Percentiles rank a stretch among this genome's conserved stretches.
phyloP scores from a whole-genome alignment of 2,888 invertebrate genomes.

The Neelides folsomi region DNA sequence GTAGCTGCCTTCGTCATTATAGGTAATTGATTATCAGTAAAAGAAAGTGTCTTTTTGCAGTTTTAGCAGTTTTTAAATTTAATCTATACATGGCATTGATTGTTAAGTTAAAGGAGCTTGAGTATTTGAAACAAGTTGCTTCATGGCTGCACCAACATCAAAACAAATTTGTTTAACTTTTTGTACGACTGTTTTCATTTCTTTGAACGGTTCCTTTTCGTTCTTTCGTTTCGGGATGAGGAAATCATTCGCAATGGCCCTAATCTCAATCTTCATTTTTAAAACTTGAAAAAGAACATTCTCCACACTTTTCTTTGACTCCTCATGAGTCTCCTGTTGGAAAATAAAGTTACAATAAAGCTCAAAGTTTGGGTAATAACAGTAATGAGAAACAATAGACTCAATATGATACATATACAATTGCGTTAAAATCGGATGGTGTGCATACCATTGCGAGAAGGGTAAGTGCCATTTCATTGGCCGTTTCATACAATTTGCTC shows the following conservation, averaged over 20 bases:
- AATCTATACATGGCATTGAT: too few species aligned
- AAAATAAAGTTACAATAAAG: neutral
- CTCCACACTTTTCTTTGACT: constrained; percentile 16
- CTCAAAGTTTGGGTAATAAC: too few species aligned
- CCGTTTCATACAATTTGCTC: constrained; percentile 23
- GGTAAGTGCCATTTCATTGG: constrained; percentile 19
- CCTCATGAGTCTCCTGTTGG: constrained; percentile 5
- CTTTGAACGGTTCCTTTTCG: neutral
- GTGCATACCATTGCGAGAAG: constrained; percentile 15
- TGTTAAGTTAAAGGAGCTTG: too few species aligned
- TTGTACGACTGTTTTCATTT: constrained; percentile 14
- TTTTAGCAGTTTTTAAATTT: too few species aligned
- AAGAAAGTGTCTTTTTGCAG: too few species aligned
- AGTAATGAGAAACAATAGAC: too few species aligned
- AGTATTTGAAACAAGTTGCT: constrained; percentile 19
- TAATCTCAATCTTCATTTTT: constrained; percentile 26
- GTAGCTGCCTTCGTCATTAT: too few species aligned
- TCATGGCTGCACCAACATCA: constrained; percentile 32
- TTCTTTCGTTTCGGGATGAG: too few species aligned
- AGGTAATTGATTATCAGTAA: too few species aligned
- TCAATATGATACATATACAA: too few species aligned
- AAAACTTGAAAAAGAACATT: constrained; percentile 26
- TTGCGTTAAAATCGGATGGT: too few species aligned
- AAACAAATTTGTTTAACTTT: constrained; percentile 27
- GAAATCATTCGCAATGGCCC: too few species aligned